Conservation (phyloP, 2,113 vertebrate genomes). For the Campylomormyrus tamandua region DNA sequence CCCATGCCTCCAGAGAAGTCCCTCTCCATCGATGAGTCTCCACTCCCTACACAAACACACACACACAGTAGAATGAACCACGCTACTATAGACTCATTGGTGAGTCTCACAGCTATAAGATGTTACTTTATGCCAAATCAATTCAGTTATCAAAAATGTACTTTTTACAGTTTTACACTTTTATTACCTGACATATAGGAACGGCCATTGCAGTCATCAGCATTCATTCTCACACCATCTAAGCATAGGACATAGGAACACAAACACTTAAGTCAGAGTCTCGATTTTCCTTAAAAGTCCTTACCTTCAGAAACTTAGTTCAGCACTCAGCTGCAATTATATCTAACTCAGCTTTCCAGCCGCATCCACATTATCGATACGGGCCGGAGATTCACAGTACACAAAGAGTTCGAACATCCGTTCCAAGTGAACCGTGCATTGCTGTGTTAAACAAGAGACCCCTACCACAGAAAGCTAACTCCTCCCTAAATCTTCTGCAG, state of each 20-base stretch:
- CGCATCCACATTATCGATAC: neutral
- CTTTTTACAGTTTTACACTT: neutral
- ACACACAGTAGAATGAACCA: conserved; percentile 11
- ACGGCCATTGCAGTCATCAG: conserved; percentile 85
- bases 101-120: neutral
- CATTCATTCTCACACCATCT: conserved; percentile 79
- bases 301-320: neutral
- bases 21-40: conserved; percentile 85
- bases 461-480: neutral
- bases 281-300: neutral
- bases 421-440: neutral
- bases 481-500: neutral
- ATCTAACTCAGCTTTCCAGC: neutral
- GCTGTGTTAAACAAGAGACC: neutral
- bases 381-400: neutral
- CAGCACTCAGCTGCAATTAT: neutral
- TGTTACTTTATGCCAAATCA: neutral
- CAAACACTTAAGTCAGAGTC: neutral
- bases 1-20: conserved; percentile 75
- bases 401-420: neutral
- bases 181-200: conserved; percentile 76
- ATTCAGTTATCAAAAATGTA: neutral
- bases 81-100: neutral
- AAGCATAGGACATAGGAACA: conserved; percentile 52
- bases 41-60: conserved; percentile 66